Evolutionary conservation across 2,797 vertebrate species (phyloP).

Genomic region (Gymnopithys bicolor): DNA sequence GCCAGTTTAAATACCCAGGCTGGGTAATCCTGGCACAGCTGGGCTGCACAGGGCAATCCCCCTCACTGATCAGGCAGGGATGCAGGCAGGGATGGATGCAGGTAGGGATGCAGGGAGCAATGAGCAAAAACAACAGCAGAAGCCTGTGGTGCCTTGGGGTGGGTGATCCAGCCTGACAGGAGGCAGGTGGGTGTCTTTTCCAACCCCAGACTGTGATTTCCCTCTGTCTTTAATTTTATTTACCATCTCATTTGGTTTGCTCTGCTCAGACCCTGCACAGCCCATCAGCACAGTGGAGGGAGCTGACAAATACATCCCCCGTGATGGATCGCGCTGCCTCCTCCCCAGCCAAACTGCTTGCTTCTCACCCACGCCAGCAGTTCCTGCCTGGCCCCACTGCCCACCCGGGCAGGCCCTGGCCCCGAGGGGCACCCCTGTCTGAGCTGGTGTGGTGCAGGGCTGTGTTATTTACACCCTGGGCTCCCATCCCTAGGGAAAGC

Average conservation of each 20-base stretch:
- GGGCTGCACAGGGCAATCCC: rapidly evolving
- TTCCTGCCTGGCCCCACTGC: background rate
- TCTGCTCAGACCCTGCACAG: conserved; percentile 18
- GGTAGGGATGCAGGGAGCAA: background rate
- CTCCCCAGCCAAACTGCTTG: background rate
- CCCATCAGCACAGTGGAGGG: background rate
- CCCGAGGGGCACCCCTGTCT: background rate
- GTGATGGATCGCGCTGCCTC: background rate
- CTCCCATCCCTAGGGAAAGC: background rate
- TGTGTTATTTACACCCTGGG: background rate
- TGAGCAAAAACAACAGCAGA: background rate
- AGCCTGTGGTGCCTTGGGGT: background rate
- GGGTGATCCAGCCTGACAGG: background rate
- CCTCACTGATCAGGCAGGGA: background rate
- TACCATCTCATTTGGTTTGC: conserved; percentile 46
- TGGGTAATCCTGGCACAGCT: rapidly evolving
- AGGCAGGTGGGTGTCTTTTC: background rate
- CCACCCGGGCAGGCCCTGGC: rapidly evolving
- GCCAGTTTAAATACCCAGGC: background rate
- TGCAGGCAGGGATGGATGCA: background rate
- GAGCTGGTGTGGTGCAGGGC: background rate
- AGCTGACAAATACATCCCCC: conserved; percentile 27
- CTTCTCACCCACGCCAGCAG: background rate
- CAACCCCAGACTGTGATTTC: background rate
- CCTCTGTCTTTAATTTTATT: conserved; percentile 33